Evolutionary conservation across 2,113 vertebrate genomes (phyloP).

Genomic region (Albula glossodonta): DNA sequence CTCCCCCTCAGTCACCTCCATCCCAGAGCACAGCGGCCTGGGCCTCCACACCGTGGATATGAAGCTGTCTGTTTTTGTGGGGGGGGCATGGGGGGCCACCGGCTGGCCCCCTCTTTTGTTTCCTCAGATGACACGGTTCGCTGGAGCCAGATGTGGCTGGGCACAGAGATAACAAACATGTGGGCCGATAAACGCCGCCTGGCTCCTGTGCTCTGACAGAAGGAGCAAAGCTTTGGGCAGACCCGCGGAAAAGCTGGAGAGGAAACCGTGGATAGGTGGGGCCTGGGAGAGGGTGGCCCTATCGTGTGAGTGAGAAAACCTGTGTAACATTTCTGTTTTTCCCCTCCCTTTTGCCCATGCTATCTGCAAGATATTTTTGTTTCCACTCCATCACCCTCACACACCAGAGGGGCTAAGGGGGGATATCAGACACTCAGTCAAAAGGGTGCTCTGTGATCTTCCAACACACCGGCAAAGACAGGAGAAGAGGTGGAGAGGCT

Average conservation of each 20-base stretch:
- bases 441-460: background rate
- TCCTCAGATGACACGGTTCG: conserved; percentile 15
- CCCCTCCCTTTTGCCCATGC: background rate
- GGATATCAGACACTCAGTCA: background rate
- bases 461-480: background rate
- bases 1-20: background rate
- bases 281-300: background rate
- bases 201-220: background rate
- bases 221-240: conserved; percentile 13
- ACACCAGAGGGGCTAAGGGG: background rate
- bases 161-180: conserved; percentile 2
- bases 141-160: conserved; percentile 10
- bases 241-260: conserved; percentile 9
- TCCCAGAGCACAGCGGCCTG: background rate
- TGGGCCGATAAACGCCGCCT: background rate
- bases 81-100: background rate
- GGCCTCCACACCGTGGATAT: background rate
- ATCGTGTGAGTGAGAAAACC: background rate
- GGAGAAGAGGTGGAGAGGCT: background rate
- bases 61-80: background rate
- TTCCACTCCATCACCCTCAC: background rate
- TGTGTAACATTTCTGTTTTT: conserved; percentile 16
- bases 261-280: conserved; percentile 13
- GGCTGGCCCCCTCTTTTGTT: conserved; percentile 14
- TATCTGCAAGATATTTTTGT: conserved; percentile 15